A percentile compares a stretch with the other conserved stretches of the same genome.
Evolutionary conservation across 23 tunicate species (phyloP).

Genomic region (Halocynthia roretzi): DNA sequence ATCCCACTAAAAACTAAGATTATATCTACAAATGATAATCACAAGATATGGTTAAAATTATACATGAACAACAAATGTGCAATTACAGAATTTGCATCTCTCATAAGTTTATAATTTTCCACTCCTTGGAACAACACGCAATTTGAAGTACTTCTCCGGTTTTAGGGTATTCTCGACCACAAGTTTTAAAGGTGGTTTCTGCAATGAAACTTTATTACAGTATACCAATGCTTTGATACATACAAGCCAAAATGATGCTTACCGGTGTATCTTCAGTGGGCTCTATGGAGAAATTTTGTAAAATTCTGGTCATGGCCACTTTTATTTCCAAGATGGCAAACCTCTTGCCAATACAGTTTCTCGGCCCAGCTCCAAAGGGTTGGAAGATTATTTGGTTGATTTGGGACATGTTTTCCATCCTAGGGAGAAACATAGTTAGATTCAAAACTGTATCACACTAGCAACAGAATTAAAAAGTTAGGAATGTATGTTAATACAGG

Average conservation of each 20-base stretch:
- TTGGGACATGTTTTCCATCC: slow-evolving; percentile 52
- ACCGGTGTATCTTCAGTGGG: slow-evolving; percentile 39
- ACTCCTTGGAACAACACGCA: slow-evolving; percentile 18
- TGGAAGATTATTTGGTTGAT: slow-evolving; percentile 47
- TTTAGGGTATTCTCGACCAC: slow-evolving; percentile 23
- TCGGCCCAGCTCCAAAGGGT: slow-evolving; percentile 64
- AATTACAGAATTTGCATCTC: no score
- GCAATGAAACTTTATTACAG: no score
- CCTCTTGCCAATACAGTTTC: slow-evolving; percentile 53
- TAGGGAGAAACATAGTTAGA: not conserved
- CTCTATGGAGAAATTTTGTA: slow-evolving; percentile 26
- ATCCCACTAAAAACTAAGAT: no score
- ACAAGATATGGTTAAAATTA: no score
- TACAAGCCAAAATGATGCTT: not conserved
- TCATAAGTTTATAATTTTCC: no score
- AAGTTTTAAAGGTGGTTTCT: slow-evolving; percentile 42
- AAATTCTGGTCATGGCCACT: slow-evolving; percentile 33
- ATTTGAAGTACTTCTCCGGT: slow-evolving; percentile 24
- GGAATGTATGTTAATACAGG: no score
- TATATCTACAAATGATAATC: no score
- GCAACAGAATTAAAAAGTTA: no score
- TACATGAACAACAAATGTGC: no score
- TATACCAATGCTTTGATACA: no score
- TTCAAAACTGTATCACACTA: no score
- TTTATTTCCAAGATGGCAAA: slow-evolving; percentile 48